Percentiles rank a stretch among this genome's conserved stretches.
These are phyloP conservation scores for Entomobrya proxima DNA, from an alignment of 2,888 invertebrate species.

Conservation along the genomic window DNA sequence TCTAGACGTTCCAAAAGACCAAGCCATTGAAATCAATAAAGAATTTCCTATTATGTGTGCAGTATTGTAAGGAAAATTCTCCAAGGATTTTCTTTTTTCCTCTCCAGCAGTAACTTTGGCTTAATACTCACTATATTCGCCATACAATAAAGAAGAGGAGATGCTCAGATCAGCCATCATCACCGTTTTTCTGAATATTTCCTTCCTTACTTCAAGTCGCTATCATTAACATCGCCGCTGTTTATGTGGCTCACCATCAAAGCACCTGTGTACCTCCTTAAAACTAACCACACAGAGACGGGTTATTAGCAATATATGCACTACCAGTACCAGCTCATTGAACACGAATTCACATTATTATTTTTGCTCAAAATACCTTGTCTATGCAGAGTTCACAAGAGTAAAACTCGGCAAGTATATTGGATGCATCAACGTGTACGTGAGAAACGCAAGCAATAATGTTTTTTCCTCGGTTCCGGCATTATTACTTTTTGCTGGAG, in stretches of 20 bases:
- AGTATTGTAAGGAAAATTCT: slow-evolving; percentile 32
- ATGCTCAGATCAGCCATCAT: not conserved
- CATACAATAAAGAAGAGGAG: not conserved
- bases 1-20: not conserved
- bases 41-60: not conserved
- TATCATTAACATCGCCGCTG: slow-evolving; percentile 6
- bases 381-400: slow-evolving; percentile 31
- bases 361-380: slow-evolving; percentile 47
- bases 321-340: slow-evolving; percentile 52
- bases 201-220: slow-evolving; percentile 1
- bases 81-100: slow-evolving; percentile 54
- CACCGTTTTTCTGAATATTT: not conserved
- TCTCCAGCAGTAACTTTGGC: slow-evolving; percentile 10
- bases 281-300: slow-evolving; percentile 18
- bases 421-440: not conserved
- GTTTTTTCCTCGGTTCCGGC: slow-evolving; percentile 28
- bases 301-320: slow-evolving; percentile 11
- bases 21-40: not conserved
- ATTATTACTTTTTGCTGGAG: slow-evolving; percentile 23
- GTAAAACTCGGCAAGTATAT: not conserved
- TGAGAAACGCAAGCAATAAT: slow-evolving; percentile 43
- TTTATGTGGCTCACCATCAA: slow-evolving; percentile 38
- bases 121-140: not conserved
- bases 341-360: slow-evolving; percentile 35
- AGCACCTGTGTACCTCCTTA: not conserved